Base-by-base conservation (phyloP, 1,140 invertebrate genomes). In the Aphelenchoides besseyi region DNA sequence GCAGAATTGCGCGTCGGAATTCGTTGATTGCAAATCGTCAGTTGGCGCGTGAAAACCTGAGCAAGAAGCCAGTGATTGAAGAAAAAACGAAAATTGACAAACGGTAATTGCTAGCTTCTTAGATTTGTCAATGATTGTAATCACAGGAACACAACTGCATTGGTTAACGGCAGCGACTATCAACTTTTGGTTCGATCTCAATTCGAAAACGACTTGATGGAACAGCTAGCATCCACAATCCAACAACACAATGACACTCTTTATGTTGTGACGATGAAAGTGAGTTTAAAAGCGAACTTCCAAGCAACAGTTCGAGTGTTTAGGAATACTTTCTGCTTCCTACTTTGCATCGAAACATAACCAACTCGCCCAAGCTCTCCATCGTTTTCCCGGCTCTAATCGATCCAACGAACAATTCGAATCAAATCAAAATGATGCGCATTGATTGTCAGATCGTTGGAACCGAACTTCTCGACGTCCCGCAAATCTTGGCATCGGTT, bases 311-410 rank as follows among this genome's bases (percentile, higher is more conserved):
- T 8, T 16, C 72, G 48, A 2, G 0, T 3, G 18, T 74, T 35
- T 54, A 70, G 75, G 73, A 74, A 36, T 74, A 74, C 32, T 74
- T 76, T 37, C 76, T 74, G 26, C 35, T 74, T 8, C 73, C 73
- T 5, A 52, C 53, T 1, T 35, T 74, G 18, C 26, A 74, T 35
- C 16, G 33, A 48, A 74, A 74, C 36, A 41, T 37, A 29, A 74
- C 72, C 8, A 35, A 54, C n/a, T 26, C 75, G 5, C 75, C 75
- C 1, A 74, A 77, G 28, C 66, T 74, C 23, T 72, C 73, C 3
- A 57, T 74, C 35, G 29, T 74, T 29, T 26, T 74, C 3, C 73
- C 73, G 18, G 73, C 73, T 26, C 30, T 74, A n/a, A 8, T 52
- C 16, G 28, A 33, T n/a, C 30, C 74, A 26, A 26, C 18, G 59